Conservation (phyloP, 2,888 invertebrate genomes). For the Chrysodeixis includens region DNA sequence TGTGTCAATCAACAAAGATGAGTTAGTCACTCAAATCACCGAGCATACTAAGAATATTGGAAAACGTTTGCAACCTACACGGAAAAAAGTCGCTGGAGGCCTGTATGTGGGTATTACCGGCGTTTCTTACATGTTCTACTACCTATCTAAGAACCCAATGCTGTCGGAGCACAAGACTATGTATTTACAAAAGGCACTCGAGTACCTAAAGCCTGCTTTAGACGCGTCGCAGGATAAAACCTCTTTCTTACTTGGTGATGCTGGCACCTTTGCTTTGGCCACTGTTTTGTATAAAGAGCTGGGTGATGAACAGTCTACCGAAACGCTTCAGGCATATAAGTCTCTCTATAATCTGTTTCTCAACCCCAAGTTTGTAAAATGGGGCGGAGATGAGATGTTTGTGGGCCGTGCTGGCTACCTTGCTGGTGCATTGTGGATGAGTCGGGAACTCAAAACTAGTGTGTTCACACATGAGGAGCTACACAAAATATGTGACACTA, state of each 20-base stretch:
- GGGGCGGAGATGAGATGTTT: constrained; percentile 95
- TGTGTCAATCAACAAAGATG: constrained; percentile 64
- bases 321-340: constrained; percentile 77
- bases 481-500: constrained; percentile 91
- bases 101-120: constrained; percentile 92
- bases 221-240: constrained; percentile 90
- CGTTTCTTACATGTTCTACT: constrained; percentile 93
- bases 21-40: constrained; percentile 68
- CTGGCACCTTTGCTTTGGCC: constrained; percentile 93
- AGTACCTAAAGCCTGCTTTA: constrained; percentile 91
- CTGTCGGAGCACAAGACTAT: constrained; percentile 79
- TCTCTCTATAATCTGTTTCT: constrained; percentile 76
- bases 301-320: constrained; percentile 78
- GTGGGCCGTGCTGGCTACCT: constrained; percentile 96
- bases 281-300: constrained; percentile 89
- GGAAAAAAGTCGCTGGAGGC: constrained; percentile 88
- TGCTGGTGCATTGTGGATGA: constrained; percentile 93
- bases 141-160: constrained; percentile 89
- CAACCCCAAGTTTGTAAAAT: constrained; percentile 87
- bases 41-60: constrained; percentile 75
- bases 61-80: constrained; percentile 74
- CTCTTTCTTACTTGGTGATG: constrained; percentile 94
- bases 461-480: constrained; percentile 85
- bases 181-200: constrained; percentile 89
- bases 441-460: constrained; percentile 85